A percentile compares a stretch with the other conserved stretches of the same genome.
Evolutionary conservation across 2,797 vertebrate genomes (phyloP).

Genomic region (Fringilla coelebs): DNA sequence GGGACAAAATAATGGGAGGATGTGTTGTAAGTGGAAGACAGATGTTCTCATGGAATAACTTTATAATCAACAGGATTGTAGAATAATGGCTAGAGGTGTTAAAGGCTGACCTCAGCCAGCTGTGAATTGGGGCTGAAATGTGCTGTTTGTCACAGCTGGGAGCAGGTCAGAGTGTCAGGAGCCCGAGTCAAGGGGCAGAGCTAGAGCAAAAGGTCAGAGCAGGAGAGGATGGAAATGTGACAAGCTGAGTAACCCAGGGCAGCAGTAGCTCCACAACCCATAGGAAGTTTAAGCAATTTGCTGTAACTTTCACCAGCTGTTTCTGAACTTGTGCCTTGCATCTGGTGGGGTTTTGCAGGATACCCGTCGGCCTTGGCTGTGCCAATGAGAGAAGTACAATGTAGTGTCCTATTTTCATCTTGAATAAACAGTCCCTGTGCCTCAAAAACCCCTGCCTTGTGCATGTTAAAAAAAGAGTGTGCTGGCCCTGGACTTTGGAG

Average conservation of each 20-base stretch:
- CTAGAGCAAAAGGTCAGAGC: neutral
- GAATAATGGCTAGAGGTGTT: neutral
- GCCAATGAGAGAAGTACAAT: neutral
- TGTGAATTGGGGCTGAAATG: neutral
- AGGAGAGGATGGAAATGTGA: neutral
- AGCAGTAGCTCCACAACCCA: neutral
- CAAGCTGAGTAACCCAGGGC: neutral
- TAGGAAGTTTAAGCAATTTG: neutral
- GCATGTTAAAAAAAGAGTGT: neutral
- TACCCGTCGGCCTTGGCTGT: neutral
- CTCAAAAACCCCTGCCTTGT: neutral
- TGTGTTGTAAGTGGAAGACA: neutral
- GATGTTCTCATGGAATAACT: neutral
- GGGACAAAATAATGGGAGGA: neutral
- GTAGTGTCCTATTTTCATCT: neutral
- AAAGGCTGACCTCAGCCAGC: neutral
- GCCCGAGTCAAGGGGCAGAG: neutral
- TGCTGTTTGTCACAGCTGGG: neutral
- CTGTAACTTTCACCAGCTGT: neutral
- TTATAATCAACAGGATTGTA: neutral
- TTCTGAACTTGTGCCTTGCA: neutral
- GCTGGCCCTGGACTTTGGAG: neutral
- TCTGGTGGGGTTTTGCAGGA: neutral
- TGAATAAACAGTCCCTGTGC: neutral
- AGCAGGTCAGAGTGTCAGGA: neutral